Evolutionary conservation across 2,888 invertebrate species (phyloP).

Genomic region (Candidula unifasciata): DNA sequence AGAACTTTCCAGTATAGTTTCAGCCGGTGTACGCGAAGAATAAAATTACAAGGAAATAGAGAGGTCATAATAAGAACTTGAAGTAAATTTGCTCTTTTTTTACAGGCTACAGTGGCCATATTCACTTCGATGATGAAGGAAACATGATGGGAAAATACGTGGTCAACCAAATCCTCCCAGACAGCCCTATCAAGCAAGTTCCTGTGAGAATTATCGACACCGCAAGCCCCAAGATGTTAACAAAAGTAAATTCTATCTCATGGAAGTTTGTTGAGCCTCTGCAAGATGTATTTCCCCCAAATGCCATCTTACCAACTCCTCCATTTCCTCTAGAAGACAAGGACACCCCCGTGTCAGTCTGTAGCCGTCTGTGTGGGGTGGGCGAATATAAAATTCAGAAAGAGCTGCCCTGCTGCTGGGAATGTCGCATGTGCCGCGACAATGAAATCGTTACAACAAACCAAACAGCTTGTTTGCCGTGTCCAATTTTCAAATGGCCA

Average conservation of each 20-base stretch:
- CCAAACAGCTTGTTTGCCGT: conserved; percentile 53
- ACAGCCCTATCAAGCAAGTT: not conserved
- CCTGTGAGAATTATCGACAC: conserved; percentile 26
- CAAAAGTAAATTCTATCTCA: not conserved
- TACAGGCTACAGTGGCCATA: conserved; percentile 37
- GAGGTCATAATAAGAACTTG: not conserved
- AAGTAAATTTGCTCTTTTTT: not conserved
- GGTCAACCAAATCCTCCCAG: conserved; percentile 42
- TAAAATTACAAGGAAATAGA: too few species aligned
- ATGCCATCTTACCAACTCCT: conserved; percentile 16
- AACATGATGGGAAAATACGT: conserved; percentile 37
- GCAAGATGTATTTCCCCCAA: not conserved
- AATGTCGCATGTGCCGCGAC: conserved; percentile 50
- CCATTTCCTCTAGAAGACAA: not conserved
- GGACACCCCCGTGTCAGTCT: conserved; percentile 36
- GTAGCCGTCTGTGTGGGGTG: conserved; percentile 48
- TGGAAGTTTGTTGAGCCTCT: conserved; percentile 38
- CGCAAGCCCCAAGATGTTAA: not conserved
- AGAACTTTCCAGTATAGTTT: too few species aligned
- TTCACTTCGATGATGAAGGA: conserved; percentile 41
- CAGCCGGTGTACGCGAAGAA: too few species aligned
- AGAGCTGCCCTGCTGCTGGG: conserved; percentile 44
- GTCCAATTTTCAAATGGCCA: conserved; percentile 59
- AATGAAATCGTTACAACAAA: conserved; percentile 57
- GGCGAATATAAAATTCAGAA: conserved; percentile 32